A percentile compares a stretch with the other conserved stretches of the same genome.
phyloP scores from a whole-genome alignment of 2,888 invertebrate genomes.

The Parapristionchus giblindavisi region DNA sequence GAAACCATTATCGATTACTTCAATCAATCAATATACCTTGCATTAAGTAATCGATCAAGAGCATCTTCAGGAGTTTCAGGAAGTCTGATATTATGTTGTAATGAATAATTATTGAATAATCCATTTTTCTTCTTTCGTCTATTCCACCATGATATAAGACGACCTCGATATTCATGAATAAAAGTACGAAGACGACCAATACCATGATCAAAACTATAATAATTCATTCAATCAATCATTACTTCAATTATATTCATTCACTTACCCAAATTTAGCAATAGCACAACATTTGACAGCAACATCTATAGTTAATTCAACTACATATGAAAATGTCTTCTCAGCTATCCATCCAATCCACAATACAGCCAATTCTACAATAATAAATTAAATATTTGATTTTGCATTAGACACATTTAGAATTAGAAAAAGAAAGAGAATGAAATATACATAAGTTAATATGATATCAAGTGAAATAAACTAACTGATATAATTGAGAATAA shows the following conservation, averaged over 20 bases:
- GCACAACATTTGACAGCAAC: constrained; percentile 1
- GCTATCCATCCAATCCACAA: background rate
- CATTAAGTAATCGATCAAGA: constrained; percentile 15
- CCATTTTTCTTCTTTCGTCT: background rate
- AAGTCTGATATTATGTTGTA: constrained; percentile 15
- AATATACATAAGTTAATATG: too few relatives aligned
- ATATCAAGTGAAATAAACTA: background rate
- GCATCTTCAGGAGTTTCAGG: constrained; percentile 34
- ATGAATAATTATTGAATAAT: background rate
- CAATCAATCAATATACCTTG: constrained; percentile 13
- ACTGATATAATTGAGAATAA: background rate
- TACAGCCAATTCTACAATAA: background rate
- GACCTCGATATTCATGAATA: constrained; percentile 2
- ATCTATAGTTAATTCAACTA: constrained; percentile 23
- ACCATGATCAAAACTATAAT: background rate
- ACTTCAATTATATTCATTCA: background rate
- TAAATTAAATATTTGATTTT: background rate
- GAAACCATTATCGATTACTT: background rate
- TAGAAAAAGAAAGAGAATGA: background rate
- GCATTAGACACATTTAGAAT: background rate
- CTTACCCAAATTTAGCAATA: constrained; percentile 11
- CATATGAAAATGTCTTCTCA: background rate
- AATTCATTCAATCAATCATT: background rate
- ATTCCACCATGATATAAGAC: constrained; percentile 8
- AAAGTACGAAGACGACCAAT: background rate